phyloP scores from a whole-genome alignment of 2,113 vertebrate species.

The Protomyctophum bolini region DNA sequence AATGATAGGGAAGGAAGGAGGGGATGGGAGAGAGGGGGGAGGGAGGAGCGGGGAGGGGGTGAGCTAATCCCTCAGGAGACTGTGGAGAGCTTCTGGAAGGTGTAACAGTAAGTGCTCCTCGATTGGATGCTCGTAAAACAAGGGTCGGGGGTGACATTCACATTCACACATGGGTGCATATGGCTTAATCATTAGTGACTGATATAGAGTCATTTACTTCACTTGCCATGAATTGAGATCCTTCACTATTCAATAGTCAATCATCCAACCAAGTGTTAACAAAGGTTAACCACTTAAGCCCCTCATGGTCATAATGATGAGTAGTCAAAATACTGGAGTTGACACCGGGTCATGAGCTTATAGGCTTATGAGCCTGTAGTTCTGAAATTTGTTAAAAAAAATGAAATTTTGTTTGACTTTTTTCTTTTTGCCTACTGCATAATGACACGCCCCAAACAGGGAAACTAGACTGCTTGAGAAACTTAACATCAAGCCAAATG shows the following conservation, averaged over 20 bases:
- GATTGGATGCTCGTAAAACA: constrained; percentile 10
- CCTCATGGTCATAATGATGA: too few relatives aligned
- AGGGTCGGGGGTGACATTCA: background rate
- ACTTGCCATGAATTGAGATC: background rate
- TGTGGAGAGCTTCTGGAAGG: constrained; percentile 4
- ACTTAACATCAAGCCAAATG: too few relatives aligned
- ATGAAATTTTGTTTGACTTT: too few relatives aligned
- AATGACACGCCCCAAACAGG: too few relatives aligned
- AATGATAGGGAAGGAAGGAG: background rate
- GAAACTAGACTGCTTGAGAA: too few relatives aligned
- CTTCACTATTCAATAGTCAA: background rate
- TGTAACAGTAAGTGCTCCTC: constrained; percentile 4
- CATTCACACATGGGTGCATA: background rate
- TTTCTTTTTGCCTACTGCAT: too few relatives aligned
- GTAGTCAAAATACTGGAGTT: too few relatives aligned
- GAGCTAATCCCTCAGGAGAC: constrained; percentile 8
- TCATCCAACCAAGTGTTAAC: background rate
- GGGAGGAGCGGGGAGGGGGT: background rate
- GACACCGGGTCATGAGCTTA: too few relatives aligned
- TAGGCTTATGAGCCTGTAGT: too few relatives aligned
- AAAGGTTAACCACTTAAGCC: background rate
- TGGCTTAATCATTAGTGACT: background rate
- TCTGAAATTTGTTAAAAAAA: too few relatives aligned
- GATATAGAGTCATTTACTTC: background rate
- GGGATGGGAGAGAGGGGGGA: background rate